phyloP scores from a whole-genome alignment of 2,113 vertebrate genomes.

The Hiodon tergisus region DNA sequence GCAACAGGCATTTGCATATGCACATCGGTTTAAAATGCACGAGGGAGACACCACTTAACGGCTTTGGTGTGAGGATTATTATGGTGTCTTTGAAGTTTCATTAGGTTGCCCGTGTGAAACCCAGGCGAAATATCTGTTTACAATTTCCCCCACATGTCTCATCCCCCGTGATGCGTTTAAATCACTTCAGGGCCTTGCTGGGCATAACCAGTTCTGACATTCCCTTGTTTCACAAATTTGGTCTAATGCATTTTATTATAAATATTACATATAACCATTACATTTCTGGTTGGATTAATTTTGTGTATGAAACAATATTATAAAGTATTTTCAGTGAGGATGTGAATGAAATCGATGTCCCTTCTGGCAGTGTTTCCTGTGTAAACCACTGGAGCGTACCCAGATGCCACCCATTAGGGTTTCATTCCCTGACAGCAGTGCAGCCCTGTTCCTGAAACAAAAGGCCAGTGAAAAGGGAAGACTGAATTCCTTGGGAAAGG shows the following conservation, averaged over 20 bases:
- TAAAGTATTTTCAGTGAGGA: background rate
- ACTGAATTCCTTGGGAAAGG: conserved; percentile 5
- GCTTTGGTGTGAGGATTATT: too few relatives aligned
- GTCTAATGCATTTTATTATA: background rate
- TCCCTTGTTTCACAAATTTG: background rate
- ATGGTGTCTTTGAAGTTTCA: too few relatives aligned
- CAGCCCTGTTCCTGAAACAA: background rate
- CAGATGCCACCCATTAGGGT: conserved; percentile 11
- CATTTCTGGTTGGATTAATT: conserved; percentile 6
- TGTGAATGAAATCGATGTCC: conserved; percentile 1
- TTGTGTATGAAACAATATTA: conserved; percentile 1
- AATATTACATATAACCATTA: background rate
- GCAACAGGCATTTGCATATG: background rate
- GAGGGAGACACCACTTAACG: too few relatives aligned
- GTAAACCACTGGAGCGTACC: background rate
- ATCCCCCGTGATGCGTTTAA: too few relatives aligned
- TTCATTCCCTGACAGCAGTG: conserved; percentile 1
- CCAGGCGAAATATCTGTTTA: too few relatives aligned
- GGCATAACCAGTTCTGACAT: background rate
- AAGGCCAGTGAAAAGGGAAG: conserved; percentile 1
- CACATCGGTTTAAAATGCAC: background rate
- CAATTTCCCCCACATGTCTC: too few relatives aligned
- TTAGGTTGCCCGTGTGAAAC: too few relatives aligned
- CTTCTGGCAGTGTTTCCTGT: background rate
- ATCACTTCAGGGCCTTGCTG: background rate